Conservation (phyloP, 2,113 vertebrate genomes). For the Synchiropus splendidus region DNA sequence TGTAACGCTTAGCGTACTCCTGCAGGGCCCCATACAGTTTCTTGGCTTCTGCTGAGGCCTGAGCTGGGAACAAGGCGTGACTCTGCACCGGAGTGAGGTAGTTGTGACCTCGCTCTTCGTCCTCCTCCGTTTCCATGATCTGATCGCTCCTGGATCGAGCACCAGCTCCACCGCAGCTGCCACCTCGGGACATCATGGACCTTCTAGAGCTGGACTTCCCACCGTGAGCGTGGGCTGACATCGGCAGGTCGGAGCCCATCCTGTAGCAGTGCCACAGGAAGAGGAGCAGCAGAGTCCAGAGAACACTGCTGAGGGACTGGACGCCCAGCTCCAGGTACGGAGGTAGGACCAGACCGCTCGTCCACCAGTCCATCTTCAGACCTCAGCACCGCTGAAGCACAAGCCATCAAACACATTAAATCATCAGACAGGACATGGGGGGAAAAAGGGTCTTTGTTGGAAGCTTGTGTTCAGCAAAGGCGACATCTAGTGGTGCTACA, state of each 20-base stretch:
- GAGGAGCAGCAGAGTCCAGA: slow-evolving; percentile 74
- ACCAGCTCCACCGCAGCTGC: slow-evolving; percentile 41
- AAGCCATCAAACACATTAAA: no score
- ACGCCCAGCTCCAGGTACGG: slow-evolving; percentile 60
- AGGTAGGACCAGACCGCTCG: slow-evolving; percentile 61
- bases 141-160: slow-evolving; percentile 48
- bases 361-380: slow-evolving; percentile 61
- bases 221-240: slow-evolving; percentile 35
- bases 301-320: slow-evolving; percentile 68
- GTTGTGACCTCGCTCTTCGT: slow-evolving; percentile 54
- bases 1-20: slow-evolving; percentile 81
- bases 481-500: no score
- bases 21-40: slow-evolving; percentile 73
- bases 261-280: slow-evolving; percentile 86
- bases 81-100: slow-evolving; percentile 65
- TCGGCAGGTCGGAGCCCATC: slow-evolving; percentile 68
- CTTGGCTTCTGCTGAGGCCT: slow-evolving; percentile 64
- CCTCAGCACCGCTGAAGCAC: no score
- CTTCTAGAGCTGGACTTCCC: slow-evolving; percentile 46
- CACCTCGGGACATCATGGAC: slow-evolving; percentile 48
- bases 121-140: slow-evolving; percentile 57
- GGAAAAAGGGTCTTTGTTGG: no score
- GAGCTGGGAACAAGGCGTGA: slow-evolving; percentile 63
- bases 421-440: no score
- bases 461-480: no score